Percentiles rank a stretch among this genome's conserved stretches.
phyloP scores from a whole-genome alignment of 1,140 invertebrate species.

The Zaprionus nigranus region DNA sequence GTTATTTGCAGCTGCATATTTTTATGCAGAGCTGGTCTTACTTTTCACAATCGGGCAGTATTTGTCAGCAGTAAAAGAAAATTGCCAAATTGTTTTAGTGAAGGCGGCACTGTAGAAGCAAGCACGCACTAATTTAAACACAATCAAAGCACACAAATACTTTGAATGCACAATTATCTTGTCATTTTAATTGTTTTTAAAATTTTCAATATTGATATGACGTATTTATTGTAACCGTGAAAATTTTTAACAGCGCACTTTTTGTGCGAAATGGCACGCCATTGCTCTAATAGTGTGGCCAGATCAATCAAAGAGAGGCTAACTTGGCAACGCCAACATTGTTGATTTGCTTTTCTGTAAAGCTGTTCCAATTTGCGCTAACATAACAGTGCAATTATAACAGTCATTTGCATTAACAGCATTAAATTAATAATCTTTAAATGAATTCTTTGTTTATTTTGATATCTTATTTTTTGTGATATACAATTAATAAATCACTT shows the following conservation, averaged over 20 bases:
- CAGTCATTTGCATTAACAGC: not conserved
- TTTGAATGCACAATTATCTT: conserved; percentile 25
- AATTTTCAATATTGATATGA: conserved; percentile 15
- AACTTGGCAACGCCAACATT: conserved; percentile 9
- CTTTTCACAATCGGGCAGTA: conserved; percentile 48
- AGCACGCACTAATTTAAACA: conserved; percentile 16
- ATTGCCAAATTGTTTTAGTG: conserved; percentile 42
- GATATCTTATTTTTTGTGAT: not conserved
- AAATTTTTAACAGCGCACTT: conserved; percentile 56
- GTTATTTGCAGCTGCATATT: conserved; percentile 47
- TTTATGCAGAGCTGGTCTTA: conserved; percentile 51
- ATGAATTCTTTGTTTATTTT: too few relatives aligned
- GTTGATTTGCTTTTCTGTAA: conserved; percentile 17
- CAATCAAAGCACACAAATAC: conserved; percentile 24
- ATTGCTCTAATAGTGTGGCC: conserved; percentile 50
- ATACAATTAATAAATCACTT: not conserved
- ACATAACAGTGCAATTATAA: not conserved
- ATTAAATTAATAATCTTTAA: not conserved
- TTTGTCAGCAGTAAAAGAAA: conserved; percentile 46
- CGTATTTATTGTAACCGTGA: conserved; percentile 58
- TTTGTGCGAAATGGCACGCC: conserved; percentile 74
- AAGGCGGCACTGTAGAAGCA: conserved; percentile 32
- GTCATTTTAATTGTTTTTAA: conserved; percentile 50
- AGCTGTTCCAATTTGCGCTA: not conserved
- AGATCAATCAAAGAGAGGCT: conserved; percentile 6